Base-by-base conservation (phyloP, 2,113 vertebrate species). In the Gnathonemus longibarbis region DNA sequence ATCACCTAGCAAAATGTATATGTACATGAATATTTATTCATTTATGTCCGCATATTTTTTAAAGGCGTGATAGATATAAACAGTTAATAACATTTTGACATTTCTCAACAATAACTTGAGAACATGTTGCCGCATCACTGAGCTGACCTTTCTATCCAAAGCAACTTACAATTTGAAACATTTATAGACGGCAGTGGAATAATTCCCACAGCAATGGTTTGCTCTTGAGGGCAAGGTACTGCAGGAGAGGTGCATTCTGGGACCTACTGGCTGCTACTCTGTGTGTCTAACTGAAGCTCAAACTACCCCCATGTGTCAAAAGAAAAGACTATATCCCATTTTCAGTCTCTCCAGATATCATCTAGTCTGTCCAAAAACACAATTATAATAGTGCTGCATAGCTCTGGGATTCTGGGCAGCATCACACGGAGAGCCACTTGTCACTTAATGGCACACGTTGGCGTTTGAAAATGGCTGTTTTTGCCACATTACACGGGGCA, bases 401-500 rank as follows among this genome's bases (percentile, higher is more conserved):
- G 83, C 45, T 84, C 19, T 84, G 83, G 45, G 83, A 45, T 46
- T 84, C 83, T 19, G 39, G 39, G 83, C 45, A 45, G 66, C 24
- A 15, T 19, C 77, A 46, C 50, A 89, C 42, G 13, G 49, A 84
- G 31, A 35, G 17, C 21, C 49, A 42, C 45, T 70, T 77, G 15
- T n/a, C 58, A 11, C n/a, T 53, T 58, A 53, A 27, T 48, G 56
- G 62, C 84, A 24, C 13, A 48, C 24, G 27, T 88, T 80, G 31
- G 66, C 80, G 21, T 58, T 83, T 62, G 48, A 87, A 87, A 87
- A 87, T 74, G 85, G 85, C 85, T 88, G 89, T 89, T 86, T 91
- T 91, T 56, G 85, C n/a, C 42, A 70, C 58, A 19, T 85, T 62
- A 27, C 56, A 45, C 39, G 21, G 45, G 45, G 35, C 49, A 56